These are phyloP conservation scores for Drosophila takahashii DNA, from an alignment of 1,140 invertebrate species.

Conservation along the genomic window DNA sequence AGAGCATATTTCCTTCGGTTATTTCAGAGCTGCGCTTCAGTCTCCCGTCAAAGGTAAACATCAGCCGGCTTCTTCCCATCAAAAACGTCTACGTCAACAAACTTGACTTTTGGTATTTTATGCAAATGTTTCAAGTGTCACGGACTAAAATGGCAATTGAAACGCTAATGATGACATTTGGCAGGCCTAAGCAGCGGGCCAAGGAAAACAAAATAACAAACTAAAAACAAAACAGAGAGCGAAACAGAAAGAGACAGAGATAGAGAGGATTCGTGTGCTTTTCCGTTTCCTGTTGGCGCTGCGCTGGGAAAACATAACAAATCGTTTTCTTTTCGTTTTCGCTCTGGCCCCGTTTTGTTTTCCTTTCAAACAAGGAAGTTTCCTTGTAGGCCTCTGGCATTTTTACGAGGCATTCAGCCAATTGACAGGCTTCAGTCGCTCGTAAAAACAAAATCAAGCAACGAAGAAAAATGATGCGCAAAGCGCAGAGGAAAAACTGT, in stretches of 20 bases:
- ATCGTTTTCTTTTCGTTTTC: conserved; percentile 65
- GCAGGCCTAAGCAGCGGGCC: conserved; percentile 61
- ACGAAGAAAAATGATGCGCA: conserved; percentile 80
- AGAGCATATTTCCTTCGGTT: conserved; percentile 28
- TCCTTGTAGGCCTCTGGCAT: conserved; percentile 71
- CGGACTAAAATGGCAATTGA: conserved; percentile 83
- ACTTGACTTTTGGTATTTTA: conserved; percentile 78
- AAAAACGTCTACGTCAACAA: conserved; percentile 63
- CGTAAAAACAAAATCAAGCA: conserved; percentile 78
- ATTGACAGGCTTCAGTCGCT: conserved; percentile 84
- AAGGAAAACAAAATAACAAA: conserved; percentile 72
- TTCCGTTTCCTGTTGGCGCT: conserved; percentile 76
- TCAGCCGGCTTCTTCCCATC: conserved; percentile 37
- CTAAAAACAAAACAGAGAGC: conserved; percentile 63
- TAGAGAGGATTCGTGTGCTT: conserved; percentile 51
- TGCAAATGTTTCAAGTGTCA: conserved; percentile 80
- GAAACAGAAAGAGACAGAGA: background rate
- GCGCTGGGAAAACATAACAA: conserved; percentile 78
- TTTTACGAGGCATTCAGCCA: conserved; percentile 84
- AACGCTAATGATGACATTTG: conserved; percentile 84
- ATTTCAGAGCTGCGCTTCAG: conserved; percentile 1
- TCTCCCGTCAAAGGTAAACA: conserved; percentile 47
- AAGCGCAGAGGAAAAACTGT: conserved; percentile 50
- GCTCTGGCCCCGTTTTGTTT: conserved; percentile 25
- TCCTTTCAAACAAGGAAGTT: conserved; percentile 7